Base-by-base conservation (phyloP, 1,140 invertebrate genomes). In the Drosophila equinoxialis region DNA sequence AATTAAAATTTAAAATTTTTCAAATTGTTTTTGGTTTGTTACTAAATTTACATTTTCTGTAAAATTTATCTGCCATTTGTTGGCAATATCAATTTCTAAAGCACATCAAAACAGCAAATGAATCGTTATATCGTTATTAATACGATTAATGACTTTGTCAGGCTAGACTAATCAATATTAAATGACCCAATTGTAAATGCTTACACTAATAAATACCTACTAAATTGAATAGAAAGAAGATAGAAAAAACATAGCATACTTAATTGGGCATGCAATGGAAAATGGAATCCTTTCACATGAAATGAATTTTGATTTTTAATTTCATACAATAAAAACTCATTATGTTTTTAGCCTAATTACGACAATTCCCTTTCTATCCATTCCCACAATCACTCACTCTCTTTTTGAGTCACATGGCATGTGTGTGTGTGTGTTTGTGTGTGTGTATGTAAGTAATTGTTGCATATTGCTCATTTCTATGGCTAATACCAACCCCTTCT, bases 381-480 rank as follows among this genome's bases (percentile, higher is more conserved):
- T 5, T 3, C 37, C 37, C 10, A 4, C 37, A 39, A 39, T 37
- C 35, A 7, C 17, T 45, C 3, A 26, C 23, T 17, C 6, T 45
- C 42, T 45, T 17, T 45, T 6, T 45, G 14, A 17, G 20, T 76
- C 54, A 64, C 65, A 65, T 70, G 54, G 60, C 74, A 77, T 60
- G 14, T 48, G 17, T 45, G 6, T 45, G 14, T 48, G 6, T 20
- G 26, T 48, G 42, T 45, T 2, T 14, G 42, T 14, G 2, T 20
- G 42, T 17, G 8, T 48, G 7, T 48, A 48, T 48, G 17, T 17
- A 48, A 48, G 77, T 77, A 77, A 77, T 77, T 77, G 74, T 77
- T 70, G 66, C 74, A 70, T 76, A 77, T 77, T 77, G 66, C 60
- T 70, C 66, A 77, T 65, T 77, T 67, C 74, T 64, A 69, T 14